A percentile compares a stretch with the other conserved stretches of the same genome.
These are phyloP conservation scores for Spongilla lacustris DNA, from an alignment of 37 sponge, comb jelly and placozoan species.

Conservation along the genomic window DNA sequence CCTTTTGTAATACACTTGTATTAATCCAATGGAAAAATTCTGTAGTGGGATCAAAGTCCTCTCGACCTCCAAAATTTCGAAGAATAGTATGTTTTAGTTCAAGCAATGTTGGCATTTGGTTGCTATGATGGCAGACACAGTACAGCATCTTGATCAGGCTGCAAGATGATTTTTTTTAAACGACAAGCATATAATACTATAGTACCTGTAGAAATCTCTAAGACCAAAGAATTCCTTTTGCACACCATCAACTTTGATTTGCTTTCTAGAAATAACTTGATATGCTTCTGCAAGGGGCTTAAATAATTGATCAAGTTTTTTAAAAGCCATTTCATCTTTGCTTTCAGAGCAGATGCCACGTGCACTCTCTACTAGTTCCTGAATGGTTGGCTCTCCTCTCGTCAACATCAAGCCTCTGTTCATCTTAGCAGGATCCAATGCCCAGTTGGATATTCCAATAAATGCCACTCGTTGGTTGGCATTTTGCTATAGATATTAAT, in stretches of 20 bases:
- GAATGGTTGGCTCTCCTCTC: conserved; percentile 42
- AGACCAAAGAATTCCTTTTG: conserved; percentile 79
- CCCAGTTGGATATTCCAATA: conserved; percentile 82
- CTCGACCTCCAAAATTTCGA: conserved; percentile 67
- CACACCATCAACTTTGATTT: neutral
- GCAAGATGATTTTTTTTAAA: neutral
- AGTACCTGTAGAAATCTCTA: conserved; percentile 81
- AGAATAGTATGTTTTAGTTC: conserved; percentile 61
- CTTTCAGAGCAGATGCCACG: conserved; percentile 44
- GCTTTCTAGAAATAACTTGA: conserved; percentile 7
- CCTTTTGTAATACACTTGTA: no score
- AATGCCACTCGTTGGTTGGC: conserved; percentile 45
- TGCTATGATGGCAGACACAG: conserved; percentile 19
- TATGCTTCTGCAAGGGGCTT: conserved; percentile 48
- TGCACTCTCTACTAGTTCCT: conserved; percentile 57
- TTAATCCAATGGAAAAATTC: neutral
- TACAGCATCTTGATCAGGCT: conserved; percentile 83
- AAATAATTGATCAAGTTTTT: conserved; percentile 25
- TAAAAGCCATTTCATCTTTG: conserved; percentile 12
- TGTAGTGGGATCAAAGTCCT: conserved; percentile 7
- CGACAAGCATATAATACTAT: neutral
- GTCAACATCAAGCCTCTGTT: conserved; percentile 63
- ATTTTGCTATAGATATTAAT: no score
- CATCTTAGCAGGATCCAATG: conserved; percentile 82
- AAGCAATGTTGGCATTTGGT: neutral